Base-by-base conservation (phyloP, 2,888 invertebrate genomes). In the Keiferia lycopersicella region DNA sequence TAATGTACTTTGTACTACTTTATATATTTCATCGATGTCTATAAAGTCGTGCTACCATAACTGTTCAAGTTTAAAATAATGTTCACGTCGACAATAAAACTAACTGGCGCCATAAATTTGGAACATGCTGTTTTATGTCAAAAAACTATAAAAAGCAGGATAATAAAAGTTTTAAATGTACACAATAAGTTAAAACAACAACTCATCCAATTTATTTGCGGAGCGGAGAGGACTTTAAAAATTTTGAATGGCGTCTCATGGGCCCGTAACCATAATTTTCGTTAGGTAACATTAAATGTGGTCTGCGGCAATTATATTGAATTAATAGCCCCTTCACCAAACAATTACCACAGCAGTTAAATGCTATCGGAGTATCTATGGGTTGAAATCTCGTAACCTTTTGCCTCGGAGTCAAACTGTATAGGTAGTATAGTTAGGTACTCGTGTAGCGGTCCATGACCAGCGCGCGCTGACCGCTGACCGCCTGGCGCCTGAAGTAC, bases 361-460 rank as follows among this genome's bases (percentile, higher is more conserved):
- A 89, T 85, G 86, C 85, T 88, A 90, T 89, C 88, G 84, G 84
- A 79, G 75, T 84, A 88, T 89, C 88, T 88, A 84, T 85, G 83
- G 88, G 83, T 87, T 82, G 82, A 87, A 86, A 89, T 89, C 88
- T 88, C 81, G 79, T 88, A 88, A 90, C 87, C 87, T 89, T 87
- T 88, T 88, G 87, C 84, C 84, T 87, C 81, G 78, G 82, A 86
- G 84, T 81, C 79, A 83, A 86, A 82, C 77, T 76, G 79, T 45
- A n/a, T 41, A n/a, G 45, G 64, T 34, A 34, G 7, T 34, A 34
- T 34, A 34, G 6, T 2, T 26, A 26, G 10, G 34, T 34, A 34
- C 34, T 34, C 34, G 34, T 34, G 34, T 4, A 4, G 10, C 8
- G 34, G 34, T 34, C 34, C 34, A n/a, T n/a, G 67, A 61, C 12